Conservation (phyloP, 2,113 vertebrate species). For the Oncorhynchus nerka region DNA sequence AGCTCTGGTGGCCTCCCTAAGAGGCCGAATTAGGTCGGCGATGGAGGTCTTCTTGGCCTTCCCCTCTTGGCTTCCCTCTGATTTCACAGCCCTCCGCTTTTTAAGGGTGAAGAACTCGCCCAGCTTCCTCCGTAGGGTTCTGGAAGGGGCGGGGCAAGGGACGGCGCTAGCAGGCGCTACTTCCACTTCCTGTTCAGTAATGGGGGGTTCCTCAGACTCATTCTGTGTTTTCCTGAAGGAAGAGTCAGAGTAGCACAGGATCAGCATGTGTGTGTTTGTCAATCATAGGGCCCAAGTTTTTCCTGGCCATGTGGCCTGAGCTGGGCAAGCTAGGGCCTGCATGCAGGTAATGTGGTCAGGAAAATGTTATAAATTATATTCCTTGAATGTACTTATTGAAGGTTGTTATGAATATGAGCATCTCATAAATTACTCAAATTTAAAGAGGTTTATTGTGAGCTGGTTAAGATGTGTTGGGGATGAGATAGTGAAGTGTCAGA, state of each 20-base stretch:
- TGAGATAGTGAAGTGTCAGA: neutral
- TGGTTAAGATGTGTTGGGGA: neutral
- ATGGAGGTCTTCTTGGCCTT: conserved; percentile 82
- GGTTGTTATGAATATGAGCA: too few relatives aligned
- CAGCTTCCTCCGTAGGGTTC: conserved; percentile 89
- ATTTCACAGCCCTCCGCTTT: conserved; percentile 78
- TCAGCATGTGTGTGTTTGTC: neutral
- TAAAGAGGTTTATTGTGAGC: neutral
- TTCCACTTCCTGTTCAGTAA: conserved; percentile 64
- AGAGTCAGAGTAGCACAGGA: conserved; percentile 4
- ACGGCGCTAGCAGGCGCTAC: conserved; percentile 59
- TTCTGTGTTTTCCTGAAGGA: conserved; percentile 56
- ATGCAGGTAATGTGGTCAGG: neutral
- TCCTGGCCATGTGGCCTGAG: neutral
- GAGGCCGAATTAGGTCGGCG: conserved; percentile 82
- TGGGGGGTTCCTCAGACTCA: conserved; percentile 57
- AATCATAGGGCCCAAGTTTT: neutral
- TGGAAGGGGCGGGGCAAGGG: conserved; percentile 73
- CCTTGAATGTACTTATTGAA: neutral
- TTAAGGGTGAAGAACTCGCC: conserved; percentile 92
- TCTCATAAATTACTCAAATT: neutral
- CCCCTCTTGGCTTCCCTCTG: conserved; percentile 79
- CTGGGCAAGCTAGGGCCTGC: neutral
- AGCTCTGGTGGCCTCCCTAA: conserved; percentile 76
- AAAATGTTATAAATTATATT: neutral